phyloP scores from a whole-genome alignment of 2,113 vertebrate genomes.

The Aspiorhynchus laticeps region DNA sequence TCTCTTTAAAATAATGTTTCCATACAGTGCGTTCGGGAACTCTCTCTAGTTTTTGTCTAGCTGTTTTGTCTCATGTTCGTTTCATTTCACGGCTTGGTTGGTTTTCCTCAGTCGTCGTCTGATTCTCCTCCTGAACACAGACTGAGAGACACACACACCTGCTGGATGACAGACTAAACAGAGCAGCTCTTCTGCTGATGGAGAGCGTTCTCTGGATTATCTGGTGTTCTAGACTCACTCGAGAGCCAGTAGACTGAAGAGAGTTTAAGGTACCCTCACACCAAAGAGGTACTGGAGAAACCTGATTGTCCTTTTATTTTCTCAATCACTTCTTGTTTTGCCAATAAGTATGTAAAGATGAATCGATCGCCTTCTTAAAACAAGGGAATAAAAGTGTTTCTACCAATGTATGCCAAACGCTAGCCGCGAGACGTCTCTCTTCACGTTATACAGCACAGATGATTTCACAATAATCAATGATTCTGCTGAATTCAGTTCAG shows the following conservation, averaged over 20 bases:
- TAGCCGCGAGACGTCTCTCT: not conserved
- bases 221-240: slow-evolving; percentile 30
- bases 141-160: not conserved
- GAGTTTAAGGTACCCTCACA: slow-evolving; percentile 84
- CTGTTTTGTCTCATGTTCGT: slow-evolving; percentile 45
- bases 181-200: not conserved
- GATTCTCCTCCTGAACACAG: not conserved
- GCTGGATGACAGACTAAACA: not conserved
- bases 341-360: slow-evolving; percentile 76
- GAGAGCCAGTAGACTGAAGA: slow-evolving; percentile 54
- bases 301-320: slow-evolving; percentile 67
- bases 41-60: slow-evolving; percentile 30
- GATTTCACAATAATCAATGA: too few species aligned
- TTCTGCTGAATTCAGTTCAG: too few species aligned
- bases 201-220: not conserved
- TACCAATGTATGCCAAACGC: slow-evolving; percentile 57
- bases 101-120: slow-evolving; percentile 15
- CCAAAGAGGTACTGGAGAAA: slow-evolving; percentile 86
- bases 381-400: slow-evolving; percentile 79
- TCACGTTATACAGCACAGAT: too few species aligned
- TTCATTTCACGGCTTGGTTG: slow-evolving; percentile 43
- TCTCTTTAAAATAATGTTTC: not conserved
- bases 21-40: slow-evolving; percentile 1
- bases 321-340: slow-evolving; percentile 72
- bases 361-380: slow-evolving; percentile 79